Conservation (phyloP, 2,888 invertebrate species). For the Bellardia bayeri region DNA sequence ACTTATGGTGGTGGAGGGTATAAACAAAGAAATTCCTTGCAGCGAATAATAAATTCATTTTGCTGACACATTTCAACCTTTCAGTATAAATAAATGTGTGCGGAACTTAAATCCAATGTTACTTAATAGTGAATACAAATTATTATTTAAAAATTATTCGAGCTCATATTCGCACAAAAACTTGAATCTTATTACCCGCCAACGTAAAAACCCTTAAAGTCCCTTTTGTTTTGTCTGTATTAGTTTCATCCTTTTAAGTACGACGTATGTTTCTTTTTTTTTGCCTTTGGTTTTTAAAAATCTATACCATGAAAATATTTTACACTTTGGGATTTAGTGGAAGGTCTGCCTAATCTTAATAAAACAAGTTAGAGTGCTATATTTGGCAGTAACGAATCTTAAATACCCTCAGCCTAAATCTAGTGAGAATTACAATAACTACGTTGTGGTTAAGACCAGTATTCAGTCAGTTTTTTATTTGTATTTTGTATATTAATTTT, state of each 20-base stretch:
- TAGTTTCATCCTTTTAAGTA: neutral
- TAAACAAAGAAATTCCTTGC: neutral
- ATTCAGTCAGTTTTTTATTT: too few species aligned
- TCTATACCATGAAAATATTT: neutral
- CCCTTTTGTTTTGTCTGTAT: neutral
- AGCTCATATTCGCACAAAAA: neutral
- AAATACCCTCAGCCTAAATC: too few species aligned
- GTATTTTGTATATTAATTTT: too few species aligned
- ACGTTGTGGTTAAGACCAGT: too few species aligned
- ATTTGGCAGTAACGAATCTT: too few species aligned
- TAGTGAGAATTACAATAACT: too few species aligned
- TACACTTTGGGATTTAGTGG: constrained; percentile 23
- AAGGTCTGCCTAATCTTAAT: constrained; percentile 6
- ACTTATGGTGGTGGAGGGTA: too few species aligned
- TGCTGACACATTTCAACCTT: neutral
- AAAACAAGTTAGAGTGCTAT: neutral
- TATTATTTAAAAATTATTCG: constrained; percentile 13
- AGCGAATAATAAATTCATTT: neutral
- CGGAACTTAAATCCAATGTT: neutral
- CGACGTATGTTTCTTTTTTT: neutral
- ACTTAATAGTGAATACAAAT: constrained; percentile 7
- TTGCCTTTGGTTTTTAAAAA: neutral
- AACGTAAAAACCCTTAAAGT: neutral
- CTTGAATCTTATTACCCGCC: neutral
- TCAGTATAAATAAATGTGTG: too few species aligned